Evolutionary conservation across 2,797 vertebrate species (phyloP), one percentile per base, ranked within the genome.

Genomic region (Nasua narica): DNA sequence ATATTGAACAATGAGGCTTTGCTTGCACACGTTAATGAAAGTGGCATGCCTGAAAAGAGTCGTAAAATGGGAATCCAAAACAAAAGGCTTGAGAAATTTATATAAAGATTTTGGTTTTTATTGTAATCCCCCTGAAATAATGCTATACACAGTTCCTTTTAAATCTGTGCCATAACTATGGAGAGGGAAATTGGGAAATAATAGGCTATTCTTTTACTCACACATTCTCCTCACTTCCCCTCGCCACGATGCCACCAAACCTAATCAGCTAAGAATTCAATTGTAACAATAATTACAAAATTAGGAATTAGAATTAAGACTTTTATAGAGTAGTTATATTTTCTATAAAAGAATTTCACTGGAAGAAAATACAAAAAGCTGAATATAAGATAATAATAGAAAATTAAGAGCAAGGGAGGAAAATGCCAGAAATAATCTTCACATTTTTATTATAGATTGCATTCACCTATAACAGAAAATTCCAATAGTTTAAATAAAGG

Each of bases 21-120:
- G 94, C 97, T 95, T 83, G 65, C 54, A 27, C 48, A 54, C 1
- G 29, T 85, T 94, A 96, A 93, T 88, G 91, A 79, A 96, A 97
- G 60, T 72, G 35, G 67, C 56, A 90, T 54, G 72, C 54, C 77
- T 87, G 18, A 54, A 95, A 96, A 81, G 84, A 86, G 40, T 37
- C 81, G 79, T 97, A 91, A 97, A 97, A 86, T 62, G 37, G 78
- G 65, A 97, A 35, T 50, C 29, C 81, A 67, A 97, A 98, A 96
- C 92, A 97, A 97, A 96, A 92, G 90, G 23, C 82, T 96, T 32
- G 90, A 94, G 92, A 97, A 96, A 95, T 95, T 84, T 97, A 89
- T 96, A 87, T 88, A 95, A 96, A 95, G 74, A 92, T 95, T 95
- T 95, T 0, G 60, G 35, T 18, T 93, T 97, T 94, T 95, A 95